Percentiles rank a stretch among this genome's conserved stretches.
Conservation (phyloP, 1,140 invertebrate genomes). For the Zophobas morio region DNA sequence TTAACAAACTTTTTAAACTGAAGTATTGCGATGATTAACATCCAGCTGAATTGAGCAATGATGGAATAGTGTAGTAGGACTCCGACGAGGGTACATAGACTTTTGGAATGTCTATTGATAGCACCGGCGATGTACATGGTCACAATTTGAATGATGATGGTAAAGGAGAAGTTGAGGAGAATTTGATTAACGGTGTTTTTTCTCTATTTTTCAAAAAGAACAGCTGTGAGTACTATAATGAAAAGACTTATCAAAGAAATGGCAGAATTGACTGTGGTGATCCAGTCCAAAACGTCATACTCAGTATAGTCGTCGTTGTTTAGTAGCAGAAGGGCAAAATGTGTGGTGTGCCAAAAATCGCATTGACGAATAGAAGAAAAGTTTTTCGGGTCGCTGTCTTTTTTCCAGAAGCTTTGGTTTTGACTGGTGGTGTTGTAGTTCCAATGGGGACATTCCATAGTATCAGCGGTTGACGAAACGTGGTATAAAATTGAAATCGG, state of each 20-base stretch:
- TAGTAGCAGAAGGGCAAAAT: constrained; percentile 58
- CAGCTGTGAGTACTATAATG: constrained; percentile 73
- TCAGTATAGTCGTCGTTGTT: constrained; percentile 44
- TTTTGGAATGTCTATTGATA: constrained; percentile 53
- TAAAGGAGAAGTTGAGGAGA: constrained; percentile 73
- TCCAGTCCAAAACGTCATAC: constrained; percentile 71
- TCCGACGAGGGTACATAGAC: constrained; percentile 46
- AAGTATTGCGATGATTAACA: constrained; percentile 11
- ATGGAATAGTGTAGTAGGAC: constrained; percentile 74
- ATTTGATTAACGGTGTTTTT: constrained; percentile 75
- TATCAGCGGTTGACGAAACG: neutral
- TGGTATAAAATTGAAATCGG: constrained; percentile 49
- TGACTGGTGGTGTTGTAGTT: constrained; percentile 1
- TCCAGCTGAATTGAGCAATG: constrained; percentile 67
- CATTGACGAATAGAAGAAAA: neutral
- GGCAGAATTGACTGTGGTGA: constrained; percentile 74
- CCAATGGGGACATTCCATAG: constrained; percentile 57
- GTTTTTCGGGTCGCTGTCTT: constrained; percentile 39
- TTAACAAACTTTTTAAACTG: constrained; percentile 34
- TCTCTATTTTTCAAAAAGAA: constrained; percentile 74
- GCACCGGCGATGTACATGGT: constrained; percentile 72
- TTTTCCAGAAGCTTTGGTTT: constrained; percentile 53
- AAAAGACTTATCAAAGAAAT: constrained; percentile 73
- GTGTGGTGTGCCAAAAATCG: constrained; percentile 58
- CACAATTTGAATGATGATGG: constrained; percentile 72